phyloP scores from a whole-genome alignment of 92 coral and sea anemone species.

The Actinostola sp. region DNA sequence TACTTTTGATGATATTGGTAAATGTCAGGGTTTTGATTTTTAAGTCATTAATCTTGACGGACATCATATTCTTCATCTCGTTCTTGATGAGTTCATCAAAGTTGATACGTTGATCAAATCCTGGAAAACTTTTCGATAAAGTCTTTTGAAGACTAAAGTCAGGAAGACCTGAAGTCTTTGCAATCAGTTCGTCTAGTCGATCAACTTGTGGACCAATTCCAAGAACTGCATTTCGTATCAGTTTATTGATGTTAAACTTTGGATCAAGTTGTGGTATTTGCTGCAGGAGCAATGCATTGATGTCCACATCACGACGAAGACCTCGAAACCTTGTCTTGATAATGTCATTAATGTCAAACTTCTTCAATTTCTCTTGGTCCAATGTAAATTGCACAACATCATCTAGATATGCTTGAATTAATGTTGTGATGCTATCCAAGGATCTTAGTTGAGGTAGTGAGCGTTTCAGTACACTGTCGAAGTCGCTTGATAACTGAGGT shows the following conservation, averaged over 20 bases:
- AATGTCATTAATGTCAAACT: constrained; percentile 19
- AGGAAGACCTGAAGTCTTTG: neutral
- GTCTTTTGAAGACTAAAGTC: constrained; percentile 4
- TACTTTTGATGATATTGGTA: neutral
- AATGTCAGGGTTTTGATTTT: constrained; percentile 12
- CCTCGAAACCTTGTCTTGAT: constrained; percentile 24
- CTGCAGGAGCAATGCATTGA: constrained; percentile 13
- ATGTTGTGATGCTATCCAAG: neutral
- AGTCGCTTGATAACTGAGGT: constrained; percentile 6
- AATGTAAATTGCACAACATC: neutral
- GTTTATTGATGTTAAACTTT: constrained; percentile 15
- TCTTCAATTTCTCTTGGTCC: neutral
- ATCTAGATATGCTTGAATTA: constrained; percentile 6
- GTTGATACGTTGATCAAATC: constrained; percentile 14
- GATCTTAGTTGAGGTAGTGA: constrained; percentile 13
- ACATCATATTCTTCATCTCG: constrained; percentile 3
- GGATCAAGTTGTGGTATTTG: constrained; percentile 7
- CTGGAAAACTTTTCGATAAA: neutral
- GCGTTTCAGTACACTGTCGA: constrained; percentile 26
- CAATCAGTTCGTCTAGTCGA: constrained; percentile 1
- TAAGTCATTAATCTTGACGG: constrained; percentile 4
- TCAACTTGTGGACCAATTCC: neutral
- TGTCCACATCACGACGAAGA: constrained; percentile 3
- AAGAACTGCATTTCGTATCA: constrained; percentile 4
- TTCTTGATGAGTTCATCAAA: constrained; percentile 18